Evolutionary conservation across 2,113 vertebrate species (phyloP).

Genomic region (Cnemophilus loriae): DNA sequence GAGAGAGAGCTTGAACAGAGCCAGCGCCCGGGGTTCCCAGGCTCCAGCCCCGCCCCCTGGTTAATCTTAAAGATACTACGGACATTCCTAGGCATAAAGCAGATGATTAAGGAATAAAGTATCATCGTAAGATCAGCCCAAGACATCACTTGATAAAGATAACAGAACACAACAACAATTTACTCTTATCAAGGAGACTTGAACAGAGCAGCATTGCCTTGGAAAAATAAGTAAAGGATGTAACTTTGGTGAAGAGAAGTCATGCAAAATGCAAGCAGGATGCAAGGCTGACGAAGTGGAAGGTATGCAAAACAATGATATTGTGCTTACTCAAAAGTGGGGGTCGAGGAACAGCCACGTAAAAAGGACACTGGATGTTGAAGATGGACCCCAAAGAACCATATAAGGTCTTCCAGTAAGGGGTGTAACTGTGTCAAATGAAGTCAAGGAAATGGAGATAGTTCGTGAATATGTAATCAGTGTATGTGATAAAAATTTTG

Average conservation of each 20-base stretch:
- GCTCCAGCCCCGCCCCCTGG: too few species aligned
- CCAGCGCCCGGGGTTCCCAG: too few species aligned
- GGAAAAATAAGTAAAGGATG: neutral
- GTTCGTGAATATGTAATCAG: neutral
- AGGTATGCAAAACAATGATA: neutral
- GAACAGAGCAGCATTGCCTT: neutral
- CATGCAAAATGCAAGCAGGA: neutral
- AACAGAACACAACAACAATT: neutral
- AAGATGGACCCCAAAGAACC: neutral
- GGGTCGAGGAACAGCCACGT: neutral
- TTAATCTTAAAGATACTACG: too few species aligned
- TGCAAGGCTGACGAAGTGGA: neutral
- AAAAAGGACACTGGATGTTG: neutral
- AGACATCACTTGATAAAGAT: neutral
- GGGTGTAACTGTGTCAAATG: neutral
- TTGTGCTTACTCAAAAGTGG: neutral
- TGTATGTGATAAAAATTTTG: neutral
- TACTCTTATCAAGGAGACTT: neutral
- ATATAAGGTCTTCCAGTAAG: neutral
- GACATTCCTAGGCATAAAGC: too few species aligned
- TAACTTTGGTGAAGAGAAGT: neutral
- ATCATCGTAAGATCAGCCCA: too few species aligned
- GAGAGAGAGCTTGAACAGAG: too few species aligned
- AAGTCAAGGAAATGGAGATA: neutral
- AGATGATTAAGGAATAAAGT: too few species aligned